Percentiles rank a stretch among this genome's conserved stretches.
Conservation (phyloP, 2,113 vertebrate species). For the Alaudala cheleensis region DNA sequence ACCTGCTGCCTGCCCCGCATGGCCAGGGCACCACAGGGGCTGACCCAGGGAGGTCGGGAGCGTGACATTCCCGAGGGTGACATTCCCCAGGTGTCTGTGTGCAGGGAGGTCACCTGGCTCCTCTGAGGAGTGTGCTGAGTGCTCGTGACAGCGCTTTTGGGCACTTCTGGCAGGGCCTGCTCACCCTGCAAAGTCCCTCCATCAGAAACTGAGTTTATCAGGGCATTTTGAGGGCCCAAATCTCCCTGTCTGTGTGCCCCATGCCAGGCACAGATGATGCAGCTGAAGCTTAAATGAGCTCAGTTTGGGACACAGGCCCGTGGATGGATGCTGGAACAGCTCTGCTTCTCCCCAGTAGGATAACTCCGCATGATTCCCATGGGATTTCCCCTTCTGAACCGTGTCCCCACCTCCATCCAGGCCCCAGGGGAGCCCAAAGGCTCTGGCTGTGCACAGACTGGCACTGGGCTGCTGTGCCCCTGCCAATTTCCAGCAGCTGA, state of each 20-base stretch:
- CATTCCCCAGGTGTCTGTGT: fast-evolving
- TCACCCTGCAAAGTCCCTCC: fast-evolving
- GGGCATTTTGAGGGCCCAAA: not conserved
- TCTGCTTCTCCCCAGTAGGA: not conserved
- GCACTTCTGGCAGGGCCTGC: not conserved
- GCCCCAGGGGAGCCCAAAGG: not conserved
- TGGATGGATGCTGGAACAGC: fast-evolving
- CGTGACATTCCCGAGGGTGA: not conserved
- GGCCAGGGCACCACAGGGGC: not conserved
- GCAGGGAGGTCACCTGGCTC: not conserved
- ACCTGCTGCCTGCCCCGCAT: not conserved
- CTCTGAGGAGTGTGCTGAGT: not conserved
- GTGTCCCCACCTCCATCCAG: fast-evolving
- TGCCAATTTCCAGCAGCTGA: not conserved
- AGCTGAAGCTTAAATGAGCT: not conserved
- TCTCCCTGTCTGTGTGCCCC: fast-evolving
- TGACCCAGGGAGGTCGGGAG: not conserved
- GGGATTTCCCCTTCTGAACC: not conserved
- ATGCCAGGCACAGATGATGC: not conserved
- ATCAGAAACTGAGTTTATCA: fast-evolving
- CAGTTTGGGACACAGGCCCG: not conserved
- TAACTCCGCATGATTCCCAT: fast-evolving
- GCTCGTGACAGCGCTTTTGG: fast-evolving
- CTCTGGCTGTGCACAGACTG: fast-evolving
- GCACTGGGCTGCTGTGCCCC: not conserved